Conservation (phyloP, 1,140 invertebrate species). For the Hypothenemus hampei region DNA sequence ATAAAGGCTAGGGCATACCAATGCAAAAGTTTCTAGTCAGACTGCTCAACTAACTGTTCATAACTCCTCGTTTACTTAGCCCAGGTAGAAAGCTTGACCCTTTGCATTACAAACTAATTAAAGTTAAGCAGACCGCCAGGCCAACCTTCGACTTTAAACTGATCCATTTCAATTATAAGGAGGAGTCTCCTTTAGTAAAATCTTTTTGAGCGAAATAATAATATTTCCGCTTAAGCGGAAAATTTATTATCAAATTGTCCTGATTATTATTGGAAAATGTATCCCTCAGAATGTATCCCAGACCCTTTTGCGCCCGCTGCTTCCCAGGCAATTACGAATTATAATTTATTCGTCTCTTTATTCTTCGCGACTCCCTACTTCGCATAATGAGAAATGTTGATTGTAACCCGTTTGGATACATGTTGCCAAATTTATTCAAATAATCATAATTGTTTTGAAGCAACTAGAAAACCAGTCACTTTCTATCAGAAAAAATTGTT, state of each 20-base stretch:
- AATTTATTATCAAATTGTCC: no score
- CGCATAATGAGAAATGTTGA: conserved; percentile 46
- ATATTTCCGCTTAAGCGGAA: background rate
- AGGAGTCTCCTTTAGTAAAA: no score
- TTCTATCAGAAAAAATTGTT: no score
- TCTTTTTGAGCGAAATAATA: no score
- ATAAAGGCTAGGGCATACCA: no score
- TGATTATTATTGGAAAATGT: no score
- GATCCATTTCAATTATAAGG: conserved; percentile 18
- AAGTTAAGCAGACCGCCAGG: conserved; percentile 11
- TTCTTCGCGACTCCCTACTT: conserved; percentile 19
- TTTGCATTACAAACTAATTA: conserved; percentile 18
- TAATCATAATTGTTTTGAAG: background rate
- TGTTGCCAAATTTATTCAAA: conserved; percentile 15
- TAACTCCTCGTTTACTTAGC: conserved; percentile 16
- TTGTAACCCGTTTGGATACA: conserved; percentile 31
- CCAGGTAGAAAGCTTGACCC: conserved; percentile 14
- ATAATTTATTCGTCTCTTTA: conserved; percentile 32
- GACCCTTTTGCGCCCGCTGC: background rate
- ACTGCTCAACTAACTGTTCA: conserved; percentile 14
- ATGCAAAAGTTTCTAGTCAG: conserved; percentile 1
- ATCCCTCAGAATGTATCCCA: no score
- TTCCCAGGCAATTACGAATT: conserved; percentile 28
- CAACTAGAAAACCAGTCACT: background rate
- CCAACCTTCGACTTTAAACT: conserved; percentile 3